These are phyloP conservation scores for Fringilla coelebs DNA, from an alignment of 2,797 vertebrate genomes.

Conservation along the genomic window DNA sequence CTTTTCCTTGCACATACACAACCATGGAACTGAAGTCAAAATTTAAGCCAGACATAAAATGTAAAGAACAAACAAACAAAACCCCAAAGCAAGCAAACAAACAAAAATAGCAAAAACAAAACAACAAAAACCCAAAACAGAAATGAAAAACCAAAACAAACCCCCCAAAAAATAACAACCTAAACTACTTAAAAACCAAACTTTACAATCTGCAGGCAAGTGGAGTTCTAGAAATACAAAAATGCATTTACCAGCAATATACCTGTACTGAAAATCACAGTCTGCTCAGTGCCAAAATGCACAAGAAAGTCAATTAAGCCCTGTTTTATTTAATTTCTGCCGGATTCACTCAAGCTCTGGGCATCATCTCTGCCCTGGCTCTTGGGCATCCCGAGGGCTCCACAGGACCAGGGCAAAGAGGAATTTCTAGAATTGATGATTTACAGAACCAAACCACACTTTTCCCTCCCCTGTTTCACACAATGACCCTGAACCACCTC, in stretches of 20 bases:
- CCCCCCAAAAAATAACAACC: not conserved
- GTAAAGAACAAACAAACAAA: not conserved
- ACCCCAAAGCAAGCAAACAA: not conserved
- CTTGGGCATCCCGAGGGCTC: not conserved
- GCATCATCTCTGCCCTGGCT: not conserved
- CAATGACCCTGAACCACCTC: fast-evolving
- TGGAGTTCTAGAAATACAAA: not conserved
- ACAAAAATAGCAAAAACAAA: not conserved
- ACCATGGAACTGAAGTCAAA: not conserved
- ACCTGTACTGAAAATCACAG: not conserved
- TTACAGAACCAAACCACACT: fast-evolving
- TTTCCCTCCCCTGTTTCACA: not conserved
- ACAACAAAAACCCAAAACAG: not conserved
- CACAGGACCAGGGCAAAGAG: not conserved
- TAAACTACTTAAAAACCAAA: not conserved
- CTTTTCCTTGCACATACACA: not conserved
- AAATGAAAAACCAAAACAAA: not conserved
- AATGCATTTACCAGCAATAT: not conserved
- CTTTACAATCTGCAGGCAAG: not conserved
- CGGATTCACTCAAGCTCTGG: not conserved
- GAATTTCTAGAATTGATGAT: not conserved
- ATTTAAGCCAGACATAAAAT: not conserved
- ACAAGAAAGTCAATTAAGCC: not conserved
- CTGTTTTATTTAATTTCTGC: not conserved
- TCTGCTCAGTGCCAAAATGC: not conserved